phyloP scores from a whole-genome alignment of 2,797 vertebrate genomes.

The Iguana delicatissima region DNA sequence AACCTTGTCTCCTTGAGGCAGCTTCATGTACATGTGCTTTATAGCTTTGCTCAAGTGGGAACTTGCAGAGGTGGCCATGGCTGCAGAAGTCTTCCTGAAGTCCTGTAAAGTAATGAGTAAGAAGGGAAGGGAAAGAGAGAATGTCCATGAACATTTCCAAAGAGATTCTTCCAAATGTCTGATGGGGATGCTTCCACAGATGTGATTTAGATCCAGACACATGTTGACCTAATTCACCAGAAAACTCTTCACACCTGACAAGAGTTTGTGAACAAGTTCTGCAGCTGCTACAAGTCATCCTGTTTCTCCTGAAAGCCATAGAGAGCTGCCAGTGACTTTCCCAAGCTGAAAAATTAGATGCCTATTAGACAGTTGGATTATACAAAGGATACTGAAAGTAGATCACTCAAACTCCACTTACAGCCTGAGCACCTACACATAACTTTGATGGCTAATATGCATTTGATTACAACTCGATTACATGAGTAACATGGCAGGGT shows the following conservation, averaged over 20 bases:
- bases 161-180: background rate
- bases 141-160: background rate
- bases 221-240: background rate
- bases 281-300: constrained; percentile 1
- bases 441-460: background rate
- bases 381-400: background rate
- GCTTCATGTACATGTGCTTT: constrained; percentile 93
- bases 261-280: constrained; percentile 13
- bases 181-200: background rate
- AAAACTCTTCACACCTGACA: background rate
- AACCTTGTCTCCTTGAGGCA: constrained; percentile 93
- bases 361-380: background rate
- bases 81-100: constrained; percentile 52
- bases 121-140: background rate
- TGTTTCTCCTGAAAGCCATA: background rate
- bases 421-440: background rate
- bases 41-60: constrained; percentile 93
- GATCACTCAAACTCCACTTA: background rate
- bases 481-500: background rate
- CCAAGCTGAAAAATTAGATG: background rate
- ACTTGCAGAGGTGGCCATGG: constrained; percentile 93
- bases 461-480: background rate
- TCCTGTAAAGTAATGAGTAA: constrained; percentile 57
- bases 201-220: background rate
- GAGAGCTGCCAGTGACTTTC: background rate